Evolutionary conservation across 2,888 invertebrate species (phyloP).

Genomic region (Falcaria lacertinaria): DNA sequence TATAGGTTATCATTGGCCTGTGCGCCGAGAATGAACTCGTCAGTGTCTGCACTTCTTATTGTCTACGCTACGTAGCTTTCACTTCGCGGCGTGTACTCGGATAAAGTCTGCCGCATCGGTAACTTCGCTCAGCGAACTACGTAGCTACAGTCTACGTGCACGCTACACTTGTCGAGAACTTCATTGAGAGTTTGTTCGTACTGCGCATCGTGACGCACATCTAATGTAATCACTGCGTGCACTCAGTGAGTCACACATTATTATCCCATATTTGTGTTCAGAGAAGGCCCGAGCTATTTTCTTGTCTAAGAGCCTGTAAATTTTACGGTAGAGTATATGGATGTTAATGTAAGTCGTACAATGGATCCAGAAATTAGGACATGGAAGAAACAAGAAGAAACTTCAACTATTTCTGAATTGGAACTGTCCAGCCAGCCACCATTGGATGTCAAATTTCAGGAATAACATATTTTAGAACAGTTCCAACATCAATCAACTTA

Average conservation of each 20-base stretch:
- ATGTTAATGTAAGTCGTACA: neutral
- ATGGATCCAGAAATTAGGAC: neutral
- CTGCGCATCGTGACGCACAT: slow-evolving; percentile 67
- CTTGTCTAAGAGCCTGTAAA: neutral
- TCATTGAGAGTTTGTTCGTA: slow-evolving; percentile 70
- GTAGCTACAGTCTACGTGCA: slow-evolving; percentile 74
- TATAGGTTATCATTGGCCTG: slow-evolving; percentile 81
- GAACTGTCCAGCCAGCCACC: neutral
- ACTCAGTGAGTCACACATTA: slow-evolving; percentile 78
- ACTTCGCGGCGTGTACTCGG: slow-evolving; percentile 73
- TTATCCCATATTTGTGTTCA: slow-evolving; percentile 69
- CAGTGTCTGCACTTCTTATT: slow-evolving; percentile 79
- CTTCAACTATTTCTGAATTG: neutral
- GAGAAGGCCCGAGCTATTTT: slow-evolving; percentile 35
- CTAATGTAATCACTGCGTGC: slow-evolving; percentile 77
- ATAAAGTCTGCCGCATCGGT: slow-evolving; percentile 70
- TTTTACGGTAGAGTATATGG: neutral
- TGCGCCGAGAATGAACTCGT: slow-evolving; percentile 77
- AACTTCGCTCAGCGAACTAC: slow-evolving; percentile 74
- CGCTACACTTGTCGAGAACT: slow-evolving; percentile 67
- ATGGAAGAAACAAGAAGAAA: neutral
- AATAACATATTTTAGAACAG: no score
- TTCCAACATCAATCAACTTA: neutral
- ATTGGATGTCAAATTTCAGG: neutral
- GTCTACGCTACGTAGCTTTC: slow-evolving; percentile 79